A percentile compares a stretch with the other conserved stretches of the same genome.
phyloP scores from a whole-genome alignment of 2,888 invertebrate genomes.

The Pardosa pseudoannulata region DNA sequence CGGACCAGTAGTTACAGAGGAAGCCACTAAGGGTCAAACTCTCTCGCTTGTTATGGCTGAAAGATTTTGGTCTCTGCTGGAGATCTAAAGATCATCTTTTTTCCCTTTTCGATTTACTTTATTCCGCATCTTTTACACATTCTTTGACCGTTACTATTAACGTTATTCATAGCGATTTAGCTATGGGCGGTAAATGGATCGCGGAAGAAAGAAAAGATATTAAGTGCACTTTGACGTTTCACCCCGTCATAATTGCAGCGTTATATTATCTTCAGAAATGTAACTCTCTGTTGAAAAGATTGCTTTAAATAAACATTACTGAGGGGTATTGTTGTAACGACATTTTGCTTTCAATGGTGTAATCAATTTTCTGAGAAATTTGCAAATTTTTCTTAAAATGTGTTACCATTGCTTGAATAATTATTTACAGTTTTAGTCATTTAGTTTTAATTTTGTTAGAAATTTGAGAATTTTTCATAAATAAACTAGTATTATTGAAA shows the following conservation, averaged over 20 bases:
- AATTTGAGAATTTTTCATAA: no score
- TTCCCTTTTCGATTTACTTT: constrained; percentile 41
- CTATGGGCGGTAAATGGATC: constrained; percentile 50
- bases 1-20: constrained; percentile 57
- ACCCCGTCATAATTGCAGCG: not conserved
- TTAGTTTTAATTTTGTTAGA: no score
- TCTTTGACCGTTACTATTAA: constrained; percentile 31
- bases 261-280: not conserved
- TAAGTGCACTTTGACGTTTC: constrained; percentile 23
- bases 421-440: no score
- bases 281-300: no score
- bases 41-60: constrained; percentile 39
- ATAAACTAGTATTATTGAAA: no score
- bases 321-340: no score
- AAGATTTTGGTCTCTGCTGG: constrained; percentile 46
- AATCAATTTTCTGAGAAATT: no score
- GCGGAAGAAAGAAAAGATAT: constrained; percentile 12
- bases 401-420: no score
- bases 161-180: constrained; percentile 44
- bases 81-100: constrained; percentile 47
- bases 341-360: no score
- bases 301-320: no score
- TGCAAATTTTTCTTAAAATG: no score
- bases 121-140: constrained; percentile 47
- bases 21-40: constrained; percentile 67